These are phyloP conservation scores for Mesocricetus auratus DNA, from an alignment of 2,113 vertebrate species.

Conservation along the genomic window DNA sequence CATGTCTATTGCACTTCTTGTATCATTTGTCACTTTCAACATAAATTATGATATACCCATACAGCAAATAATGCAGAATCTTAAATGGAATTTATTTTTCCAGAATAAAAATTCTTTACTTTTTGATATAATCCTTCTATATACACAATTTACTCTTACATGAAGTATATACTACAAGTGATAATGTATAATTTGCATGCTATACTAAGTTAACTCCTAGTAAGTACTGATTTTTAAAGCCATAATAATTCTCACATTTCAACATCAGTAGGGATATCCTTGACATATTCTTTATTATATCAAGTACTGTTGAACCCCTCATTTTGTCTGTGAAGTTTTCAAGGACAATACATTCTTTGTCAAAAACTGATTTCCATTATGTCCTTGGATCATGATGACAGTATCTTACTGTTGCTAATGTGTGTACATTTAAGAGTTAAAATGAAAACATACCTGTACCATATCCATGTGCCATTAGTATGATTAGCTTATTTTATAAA, in stretches of 20 bases:
- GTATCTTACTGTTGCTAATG: conserved; percentile 55
- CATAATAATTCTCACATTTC: not conserved
- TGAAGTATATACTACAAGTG: not conserved
- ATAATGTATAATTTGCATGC: not conserved
- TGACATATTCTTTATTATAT: not conserved
- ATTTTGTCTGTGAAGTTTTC: conserved; percentile 53
- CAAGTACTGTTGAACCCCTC: conserved; percentile 22
- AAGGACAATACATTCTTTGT: conserved; percentile 67
- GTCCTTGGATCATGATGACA: conserved; percentile 75
- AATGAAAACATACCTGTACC: conserved; percentile 68
- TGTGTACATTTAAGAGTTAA: conserved; percentile 46
- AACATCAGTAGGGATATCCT: not conserved
- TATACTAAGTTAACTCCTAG: not conserved
- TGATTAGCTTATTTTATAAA: conserved; percentile 61
- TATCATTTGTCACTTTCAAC: conserved; percentile 77
- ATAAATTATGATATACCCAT: conserved; percentile 73
- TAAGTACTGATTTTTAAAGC: not conserved
- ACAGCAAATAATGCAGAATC: conserved; percentile 60
- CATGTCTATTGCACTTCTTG: conserved; percentile 74
- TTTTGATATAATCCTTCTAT: not conserved
- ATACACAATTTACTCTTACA: not conserved
- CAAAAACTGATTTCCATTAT: conserved; percentile 47
- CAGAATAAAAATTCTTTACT: not conserved
- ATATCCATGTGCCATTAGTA: conserved; percentile 56
- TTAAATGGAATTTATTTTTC: conserved; percentile 42